Evolutionary conservation across 2,113 vertebrate species (phyloP), one percentile per base, ranked within the genome.

Genomic region (Uria lomvia): DNA sequence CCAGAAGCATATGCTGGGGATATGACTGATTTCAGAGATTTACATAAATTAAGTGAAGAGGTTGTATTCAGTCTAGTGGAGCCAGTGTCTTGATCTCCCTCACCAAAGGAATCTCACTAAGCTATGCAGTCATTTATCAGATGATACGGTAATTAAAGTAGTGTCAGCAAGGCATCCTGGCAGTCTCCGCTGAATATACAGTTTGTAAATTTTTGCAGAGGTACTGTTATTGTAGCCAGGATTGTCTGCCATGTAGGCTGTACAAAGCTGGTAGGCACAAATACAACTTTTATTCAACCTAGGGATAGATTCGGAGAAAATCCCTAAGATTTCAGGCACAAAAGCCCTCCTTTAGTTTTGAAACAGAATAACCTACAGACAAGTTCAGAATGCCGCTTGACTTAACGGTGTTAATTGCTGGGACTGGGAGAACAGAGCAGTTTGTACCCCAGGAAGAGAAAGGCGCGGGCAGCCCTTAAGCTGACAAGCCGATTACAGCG

Each of bases 21-120:
- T 94, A 90, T 95, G 94, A 97, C 92, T 92, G 79, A 79, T 97
- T 88, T 87, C 47, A 92, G 76, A 67, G 50, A 94, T 88, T 59
- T 91, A 80, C 82, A 86, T 90, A 86, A 95, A 88, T 95, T 94
- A 96, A 79, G 49, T 82, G 76, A 92, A 49, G 38, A 81, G 23
- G 8, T 40, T 94, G 38, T 71, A 70, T 36, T 62, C 91, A 77
- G 49, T 75, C 27, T 68, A 26, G 42, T 87, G 68, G 65, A 95
- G 87, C 43, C 52, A 63, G 66, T 56, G 79, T 83, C 90, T 92
- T 62, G 63, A 86, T 79, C 73, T 91, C 80, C 36, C 13, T 42
- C 16, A 80, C 77, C 59, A 72, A 94, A 86, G 56, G 47, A 93
- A 80, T 90, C 62, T 76, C 56, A 65, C 50, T 53, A 72, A 93